These are phyloP conservation scores for Leptodactylus fuscus DNA, from an alignment of 2,113 vertebrate species.

Conservation along the genomic window DNA sequence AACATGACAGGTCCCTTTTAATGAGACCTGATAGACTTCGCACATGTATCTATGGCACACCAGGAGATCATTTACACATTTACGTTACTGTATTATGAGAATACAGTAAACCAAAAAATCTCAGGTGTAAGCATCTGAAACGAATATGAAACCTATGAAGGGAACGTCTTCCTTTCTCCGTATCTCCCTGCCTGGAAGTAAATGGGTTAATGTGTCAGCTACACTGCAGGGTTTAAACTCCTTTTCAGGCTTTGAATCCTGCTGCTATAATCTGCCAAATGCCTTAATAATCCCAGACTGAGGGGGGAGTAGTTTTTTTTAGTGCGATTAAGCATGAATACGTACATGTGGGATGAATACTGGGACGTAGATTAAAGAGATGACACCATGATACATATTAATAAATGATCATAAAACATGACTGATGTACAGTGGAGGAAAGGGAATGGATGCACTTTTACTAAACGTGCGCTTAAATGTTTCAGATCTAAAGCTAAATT, in stretches of 20 bases:
- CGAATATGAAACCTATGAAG: no score
- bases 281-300: slow-evolving; percentile 47
- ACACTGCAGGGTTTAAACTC: slow-evolving; percentile 5
- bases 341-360: slow-evolving; percentile 25
- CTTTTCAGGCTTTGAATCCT: slow-evolving; percentile 27
- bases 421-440: background rate
- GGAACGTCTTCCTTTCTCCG: no score
- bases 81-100: background rate
- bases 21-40: background rate
- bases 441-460: background rate
- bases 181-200: background rate
- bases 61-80: background rate
- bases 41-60: background rate
- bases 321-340: slow-evolving; percentile 47
- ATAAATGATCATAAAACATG: slow-evolving; percentile 17
- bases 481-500: background rate
- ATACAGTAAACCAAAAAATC: no score
- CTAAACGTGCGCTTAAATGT: background rate
- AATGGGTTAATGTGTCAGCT: slow-evolving; percentile 16
- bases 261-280: slow-evolving; percentile 56
- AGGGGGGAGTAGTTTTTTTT: slow-evolving; percentile 17
- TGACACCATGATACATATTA: slow-evolving; percentile 11
- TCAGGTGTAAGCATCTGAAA: background rate
- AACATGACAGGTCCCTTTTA: no score
- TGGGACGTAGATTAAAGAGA: slow-evolving; percentile 45